phyloP scores from a whole-genome alignment of 1,140 invertebrate species.

The Druon quercuslanigerum region DNA sequence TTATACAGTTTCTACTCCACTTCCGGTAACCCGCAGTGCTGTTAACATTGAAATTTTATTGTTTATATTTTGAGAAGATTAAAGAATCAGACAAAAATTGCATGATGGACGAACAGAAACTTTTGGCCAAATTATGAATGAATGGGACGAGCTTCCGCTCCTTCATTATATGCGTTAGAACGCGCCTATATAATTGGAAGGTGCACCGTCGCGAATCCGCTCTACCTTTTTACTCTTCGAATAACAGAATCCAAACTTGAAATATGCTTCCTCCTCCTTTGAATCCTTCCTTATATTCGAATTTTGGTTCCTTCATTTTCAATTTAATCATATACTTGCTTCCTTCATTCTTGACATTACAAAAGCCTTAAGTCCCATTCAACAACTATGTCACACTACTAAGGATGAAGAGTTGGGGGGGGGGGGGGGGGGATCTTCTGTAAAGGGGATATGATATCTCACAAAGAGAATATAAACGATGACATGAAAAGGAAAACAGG shows the following conservation, averaged over 20 bases:
- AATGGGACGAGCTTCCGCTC: conserved; percentile 59
- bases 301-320: not conserved
- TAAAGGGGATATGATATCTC: too few relatives aligned
- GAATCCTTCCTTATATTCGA: not conserved
- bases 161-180: conserved; percentile 63
- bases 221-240: conserved; percentile 37
- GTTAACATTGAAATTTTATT: conserved; percentile 36
- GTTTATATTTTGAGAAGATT: conserved; percentile 47
- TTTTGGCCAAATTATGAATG: conserved; percentile 59
- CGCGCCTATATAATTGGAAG: conserved; percentile 58
- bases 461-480: too few relatives aligned
- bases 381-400: too few relatives aligned
- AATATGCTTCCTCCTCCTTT: conserved; percentile 3
- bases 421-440: too few relatives aligned
- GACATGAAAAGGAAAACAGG: too few relatives aligned
- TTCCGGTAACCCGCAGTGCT: conserved; percentile 41
- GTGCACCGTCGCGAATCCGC: conserved; percentile 53
- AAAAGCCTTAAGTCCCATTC: not conserved
- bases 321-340: not conserved
- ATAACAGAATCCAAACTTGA: conserved; percentile 44
- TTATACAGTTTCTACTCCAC: conserved; percentile 41
- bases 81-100: conserved; percentile 45
- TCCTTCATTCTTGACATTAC: conserved; percentile 12
- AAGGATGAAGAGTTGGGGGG: too few relatives aligned
- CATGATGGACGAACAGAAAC: conserved; percentile 49